Evolutionary conservation across 2,797 vertebrate genomes (phyloP).

Genomic region (Salarias fasciatus): DNA sequence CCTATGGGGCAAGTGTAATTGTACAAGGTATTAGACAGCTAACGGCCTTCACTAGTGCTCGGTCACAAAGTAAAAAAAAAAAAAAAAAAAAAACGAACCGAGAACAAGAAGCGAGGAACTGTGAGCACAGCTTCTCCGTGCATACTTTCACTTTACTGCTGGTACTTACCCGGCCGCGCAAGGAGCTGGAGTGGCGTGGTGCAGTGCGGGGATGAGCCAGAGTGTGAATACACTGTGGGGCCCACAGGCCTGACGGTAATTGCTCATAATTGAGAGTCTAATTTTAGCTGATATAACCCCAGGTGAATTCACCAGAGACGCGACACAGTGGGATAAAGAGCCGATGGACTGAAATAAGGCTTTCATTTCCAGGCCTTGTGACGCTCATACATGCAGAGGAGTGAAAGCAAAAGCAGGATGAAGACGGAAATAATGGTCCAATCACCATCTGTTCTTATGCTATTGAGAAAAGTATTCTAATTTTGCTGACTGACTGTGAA

Average conservation of each 20-base stretch:
- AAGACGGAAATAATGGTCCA: slow-evolving; percentile 26
- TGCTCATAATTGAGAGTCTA: slow-evolving; percentile 85
- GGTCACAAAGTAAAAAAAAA: slow-evolving; percentile 29
- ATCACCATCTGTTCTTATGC: slow-evolving; percentile 9
- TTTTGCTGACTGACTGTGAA: slow-evolving; percentile 9
- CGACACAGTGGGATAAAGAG: slow-evolving; percentile 77
- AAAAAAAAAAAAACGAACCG: slow-evolving; percentile 40
- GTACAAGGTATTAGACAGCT: slow-evolving; percentile 5
- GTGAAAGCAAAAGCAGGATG: slow-evolving; percentile 17
- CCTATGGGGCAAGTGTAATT: slow-evolving; percentile 30
- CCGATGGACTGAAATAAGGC: slow-evolving; percentile 62
- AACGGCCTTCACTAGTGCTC: slow-evolving; percentile 8
- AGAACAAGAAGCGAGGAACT: slow-evolving; percentile 58
- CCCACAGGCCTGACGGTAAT: slow-evolving; percentile 81
- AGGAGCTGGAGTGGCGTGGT: slow-evolving; percentile 41
- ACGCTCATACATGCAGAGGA: slow-evolving; percentile 53
- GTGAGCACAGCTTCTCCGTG: slow-evolving; percentile 43
- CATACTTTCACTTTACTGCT: slow-evolving; percentile 57
- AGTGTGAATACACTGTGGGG: slow-evolving; percentile 73
- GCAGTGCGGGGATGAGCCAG: slow-evolving; percentile 62
- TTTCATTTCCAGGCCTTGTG: slow-evolving; percentile 58
- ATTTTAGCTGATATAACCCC: slow-evolving; percentile 83
- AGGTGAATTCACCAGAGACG: slow-evolving; percentile 82
- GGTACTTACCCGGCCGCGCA: slow-evolving; percentile 53
- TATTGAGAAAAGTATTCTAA: not conserved